Evolutionary conservation across 2,888 invertebrate species (phyloP), one percentile per base, ranked within the genome.

Genomic region (Sussaba pulchella): DNA sequence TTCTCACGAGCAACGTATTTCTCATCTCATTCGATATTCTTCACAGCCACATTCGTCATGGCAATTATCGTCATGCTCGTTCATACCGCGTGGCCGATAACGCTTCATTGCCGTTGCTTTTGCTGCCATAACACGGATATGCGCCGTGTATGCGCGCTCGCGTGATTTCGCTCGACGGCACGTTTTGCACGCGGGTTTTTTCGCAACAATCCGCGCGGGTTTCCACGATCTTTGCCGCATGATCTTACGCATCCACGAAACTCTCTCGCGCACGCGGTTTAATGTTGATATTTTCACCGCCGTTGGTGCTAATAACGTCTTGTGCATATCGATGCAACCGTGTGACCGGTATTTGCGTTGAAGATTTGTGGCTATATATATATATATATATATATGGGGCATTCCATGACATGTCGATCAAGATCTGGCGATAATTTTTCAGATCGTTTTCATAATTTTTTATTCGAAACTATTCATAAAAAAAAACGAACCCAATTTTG

Each of bases 181-280:
- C 70, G 70, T 70, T 70, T 26, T 57, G 70, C 26, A 57, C 31
- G n/a, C n/a, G n/a, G n/a, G n/a, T n/a, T n/a, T 57, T 70, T 70
- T 70, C 57, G 43, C 54, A 70, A 70, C 45, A 26, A 57, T 9
- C n/a, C n/a, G n/a, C n/a, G 19, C 45, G 6, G 31, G 57, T 59
- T 57, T 57, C 45, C 70, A 45, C 70, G 70, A 57, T 70, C 57
- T 41, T 70, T 57, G 17, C 19, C 39, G n/a, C 17, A 31, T 39
- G 9, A 5, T n/a, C 19, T 12, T 69, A 59, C 70, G 57, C 70
- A 70, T 70, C 31, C 57, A 12, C 24, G 45, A 70, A 57, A 70
- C 70, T 57, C 70, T 43, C 17, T 10, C 57, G 41, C 43, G 19
- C 6, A 31, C 6, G 6, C 6, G 6, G 2, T 5, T 31, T 5